phyloP scores from a whole-genome alignment of 2,113 vertebrate genomes.

The Myiopsitta monachus region DNA sequence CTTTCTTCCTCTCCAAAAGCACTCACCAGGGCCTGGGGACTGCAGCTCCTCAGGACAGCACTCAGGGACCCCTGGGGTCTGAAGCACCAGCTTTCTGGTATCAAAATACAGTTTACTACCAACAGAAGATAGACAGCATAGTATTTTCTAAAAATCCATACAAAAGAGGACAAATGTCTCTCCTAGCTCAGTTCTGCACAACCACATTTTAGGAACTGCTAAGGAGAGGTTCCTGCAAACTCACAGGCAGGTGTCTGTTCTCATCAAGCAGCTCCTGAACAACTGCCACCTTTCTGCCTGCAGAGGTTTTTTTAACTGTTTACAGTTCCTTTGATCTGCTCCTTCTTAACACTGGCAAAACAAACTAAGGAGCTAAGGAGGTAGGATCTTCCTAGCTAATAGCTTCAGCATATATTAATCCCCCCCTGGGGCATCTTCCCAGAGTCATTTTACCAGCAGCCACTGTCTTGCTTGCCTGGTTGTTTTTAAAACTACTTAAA shows the following conservation, averaged over 20 bases:
- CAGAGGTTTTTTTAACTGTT: slow-evolving; percentile 38
- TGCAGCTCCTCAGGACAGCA: fast-evolving
- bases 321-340: slow-evolving; percentile 4
- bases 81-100: neutral
- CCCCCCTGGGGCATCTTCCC: slow-evolving; percentile 3
- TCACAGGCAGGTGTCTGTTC: neutral
- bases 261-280: neutral
- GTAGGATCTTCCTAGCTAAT: slow-evolving; percentile 15
- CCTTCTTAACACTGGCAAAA: neutral
- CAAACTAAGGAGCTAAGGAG: neutral
- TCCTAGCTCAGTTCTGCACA: neutral
- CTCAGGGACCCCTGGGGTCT: fast-evolving
- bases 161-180: neutral
- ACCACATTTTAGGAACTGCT: neutral
- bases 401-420: neutral
- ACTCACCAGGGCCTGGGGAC: fast-evolving
- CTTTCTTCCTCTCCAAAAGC: neutral
- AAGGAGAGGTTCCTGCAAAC: neutral
- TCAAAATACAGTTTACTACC: neutral
- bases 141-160: neutral
- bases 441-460: slow-evolving; percentile 22
- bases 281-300: slow-evolving; percentile 4
- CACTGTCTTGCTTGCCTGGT: neutral
- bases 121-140: neutral
- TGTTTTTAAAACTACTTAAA: neutral